Conservation (phyloP, 2,113 vertebrate species). For the Otolemur garnettii region DNA sequence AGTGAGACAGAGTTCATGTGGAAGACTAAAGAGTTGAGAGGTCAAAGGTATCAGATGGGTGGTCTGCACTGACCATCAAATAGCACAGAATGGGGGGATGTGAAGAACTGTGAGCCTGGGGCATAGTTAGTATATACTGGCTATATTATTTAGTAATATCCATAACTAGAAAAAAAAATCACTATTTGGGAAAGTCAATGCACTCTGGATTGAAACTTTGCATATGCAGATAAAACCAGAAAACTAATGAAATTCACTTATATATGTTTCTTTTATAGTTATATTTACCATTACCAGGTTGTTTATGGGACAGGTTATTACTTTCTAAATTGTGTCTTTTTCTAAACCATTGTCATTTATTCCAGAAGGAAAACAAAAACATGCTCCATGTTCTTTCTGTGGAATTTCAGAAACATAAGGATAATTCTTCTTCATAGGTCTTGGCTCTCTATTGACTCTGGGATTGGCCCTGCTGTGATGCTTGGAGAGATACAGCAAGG, state of each 20-base stretch:
- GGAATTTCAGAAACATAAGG: neutral
- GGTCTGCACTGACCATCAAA: neutral
- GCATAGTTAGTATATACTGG: neutral
- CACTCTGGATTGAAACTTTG: neutral
- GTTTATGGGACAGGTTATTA: neutral
- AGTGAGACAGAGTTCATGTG: neutral
- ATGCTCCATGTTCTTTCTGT: neutral
- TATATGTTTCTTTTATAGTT: neutral
- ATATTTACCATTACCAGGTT: neutral
- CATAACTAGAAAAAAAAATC: neutral
- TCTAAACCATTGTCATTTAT: slow-evolving; percentile 4
- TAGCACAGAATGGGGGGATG: neutral
- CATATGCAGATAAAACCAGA: slow-evolving; percentile 10
- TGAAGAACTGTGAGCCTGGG: neutral
- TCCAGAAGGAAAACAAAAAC: slow-evolving; percentile 36
- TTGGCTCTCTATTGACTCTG: neutral
- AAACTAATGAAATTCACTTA: neutral
- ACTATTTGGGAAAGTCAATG: slow-evolving; percentile 25
- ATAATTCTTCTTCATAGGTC: neutral
- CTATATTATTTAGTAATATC: neutral
- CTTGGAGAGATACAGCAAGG: neutral
- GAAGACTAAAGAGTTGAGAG: neutral
- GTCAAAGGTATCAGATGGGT: neutral
- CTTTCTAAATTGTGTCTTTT: slow-evolving; percentile 35
- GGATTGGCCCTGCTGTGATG: neutral